Conservation (phyloP, 2,797 vertebrate genomes). For the Lacerta bilineata region DNA sequence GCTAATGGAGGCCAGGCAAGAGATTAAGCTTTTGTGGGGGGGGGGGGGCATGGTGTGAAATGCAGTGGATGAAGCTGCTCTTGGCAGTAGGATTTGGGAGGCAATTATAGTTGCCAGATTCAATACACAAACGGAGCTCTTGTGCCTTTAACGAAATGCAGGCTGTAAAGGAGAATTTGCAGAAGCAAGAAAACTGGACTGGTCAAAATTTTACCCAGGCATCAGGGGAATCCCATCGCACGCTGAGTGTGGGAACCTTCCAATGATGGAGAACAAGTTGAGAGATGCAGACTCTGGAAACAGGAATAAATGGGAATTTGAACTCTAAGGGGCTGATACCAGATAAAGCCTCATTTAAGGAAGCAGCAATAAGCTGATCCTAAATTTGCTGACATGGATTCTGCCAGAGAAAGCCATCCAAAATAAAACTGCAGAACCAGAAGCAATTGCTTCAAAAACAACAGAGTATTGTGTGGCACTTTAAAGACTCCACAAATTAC, state of each 20-base stretch:
- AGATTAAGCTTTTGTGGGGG: neutral
- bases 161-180: neutral
- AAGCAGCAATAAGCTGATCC: conserved; percentile 8
- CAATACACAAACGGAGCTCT: neutral
- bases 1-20: neutral
- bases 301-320: neutral
- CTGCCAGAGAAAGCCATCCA: neutral
- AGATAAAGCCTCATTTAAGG: neutral
- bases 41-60: neutral
- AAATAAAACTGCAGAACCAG: neutral
- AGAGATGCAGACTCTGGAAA: neutral
- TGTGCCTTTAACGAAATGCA: neutral
- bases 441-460: neutral
- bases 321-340: neutral
- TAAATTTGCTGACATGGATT: neutral
- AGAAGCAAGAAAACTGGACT: neutral
- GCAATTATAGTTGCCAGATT: neutral
- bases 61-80: neutral
- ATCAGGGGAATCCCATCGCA: neutral
- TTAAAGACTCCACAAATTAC: neutral
- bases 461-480: too few relatives aligned
- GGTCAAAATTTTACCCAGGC: neutral
- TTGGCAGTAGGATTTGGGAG: neutral
- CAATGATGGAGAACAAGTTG: neutral
- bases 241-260: neutral